phyloP scores from a whole-genome alignment of 2,797 vertebrate species.

The Helicolenus hilgendorfi region DNA sequence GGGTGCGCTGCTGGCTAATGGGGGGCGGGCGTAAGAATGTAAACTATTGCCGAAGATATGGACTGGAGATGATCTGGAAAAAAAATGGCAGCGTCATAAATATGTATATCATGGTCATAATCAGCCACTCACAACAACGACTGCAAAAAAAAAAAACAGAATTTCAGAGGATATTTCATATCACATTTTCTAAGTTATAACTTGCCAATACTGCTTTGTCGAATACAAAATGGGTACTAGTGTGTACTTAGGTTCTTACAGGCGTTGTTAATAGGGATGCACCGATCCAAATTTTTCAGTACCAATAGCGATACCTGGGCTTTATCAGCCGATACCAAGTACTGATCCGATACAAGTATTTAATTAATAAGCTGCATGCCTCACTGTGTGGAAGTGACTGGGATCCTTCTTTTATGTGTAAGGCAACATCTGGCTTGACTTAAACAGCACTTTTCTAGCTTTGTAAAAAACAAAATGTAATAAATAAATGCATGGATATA shows the following conservation, averaged over 20 bases:
- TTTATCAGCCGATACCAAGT: too few relatives aligned
- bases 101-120: neutral
- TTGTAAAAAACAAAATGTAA: too few relatives aligned
- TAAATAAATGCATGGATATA: too few relatives aligned
- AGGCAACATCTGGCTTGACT: too few relatives aligned
- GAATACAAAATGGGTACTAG: neutral
- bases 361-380: too few relatives aligned
- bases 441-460: too few relatives aligned
- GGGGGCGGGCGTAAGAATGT: constrained; percentile 99
- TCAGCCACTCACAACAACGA: neutral
- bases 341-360: too few relatives aligned
- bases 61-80: constrained; percentile 96
- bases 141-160: neutral
- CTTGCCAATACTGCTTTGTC: neutral
- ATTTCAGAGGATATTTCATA: neutral
- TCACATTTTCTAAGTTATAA: neutral
- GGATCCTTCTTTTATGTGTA: too few relatives aligned
- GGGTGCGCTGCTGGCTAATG: constrained; percentile 94
- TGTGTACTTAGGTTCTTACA: constrained; percentile 5
- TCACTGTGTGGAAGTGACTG: too few relatives aligned
- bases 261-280: neutral
- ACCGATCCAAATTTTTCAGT: too few relatives aligned
- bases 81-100: neutral
- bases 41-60: constrained; percentile 99
- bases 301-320: too few relatives aligned